These are phyloP conservation scores for Xiphias gladius DNA, from an alignment of 2,113 vertebrate species.

Conservation along the genomic window DNA sequence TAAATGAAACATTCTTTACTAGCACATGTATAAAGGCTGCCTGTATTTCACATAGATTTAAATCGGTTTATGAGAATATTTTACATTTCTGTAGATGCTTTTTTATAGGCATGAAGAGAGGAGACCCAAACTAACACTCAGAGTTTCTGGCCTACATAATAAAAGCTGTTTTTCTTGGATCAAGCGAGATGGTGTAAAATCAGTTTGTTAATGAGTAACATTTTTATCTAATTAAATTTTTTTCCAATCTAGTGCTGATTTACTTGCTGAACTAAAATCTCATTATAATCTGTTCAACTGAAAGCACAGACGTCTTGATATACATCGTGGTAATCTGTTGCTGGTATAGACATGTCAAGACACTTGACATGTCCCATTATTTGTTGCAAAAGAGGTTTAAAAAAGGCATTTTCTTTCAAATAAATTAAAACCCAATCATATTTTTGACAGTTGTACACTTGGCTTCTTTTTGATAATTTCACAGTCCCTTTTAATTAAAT, in stretches of 20 bases:
- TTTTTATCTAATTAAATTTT: constrained; percentile 37
- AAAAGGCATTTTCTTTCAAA: constrained; percentile 1
- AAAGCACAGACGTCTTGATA: constrained; percentile 3
- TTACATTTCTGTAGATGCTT: constrained; percentile 22
- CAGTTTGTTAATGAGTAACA: constrained; percentile 50
- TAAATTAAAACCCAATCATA: constrained; percentile 17
- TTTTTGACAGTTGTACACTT: constrained; percentile 7
- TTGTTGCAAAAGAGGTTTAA: constrained; percentile 20
- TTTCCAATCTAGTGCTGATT: constrained; percentile 22
- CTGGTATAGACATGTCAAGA: constrained; percentile 22
- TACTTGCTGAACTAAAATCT: constrained; percentile 34
- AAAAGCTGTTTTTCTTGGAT: constrained; percentile 15
- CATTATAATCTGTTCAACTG: constrained; percentile 31
- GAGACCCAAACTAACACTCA: not conserved
- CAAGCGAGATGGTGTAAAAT: constrained; percentile 44
- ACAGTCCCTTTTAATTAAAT: constrained; percentile 15
- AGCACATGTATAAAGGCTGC: constrained; percentile 10
- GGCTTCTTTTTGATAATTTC: constrained; percentile 4
- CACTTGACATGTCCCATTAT: constrained; percentile 22
- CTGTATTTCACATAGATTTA: constrained; percentile 38
- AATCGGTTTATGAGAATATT: constrained; percentile 19
- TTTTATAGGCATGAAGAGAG: constrained; percentile 22
- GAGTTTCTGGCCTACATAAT: constrained; percentile 7
- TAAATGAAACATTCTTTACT: constrained; percentile 37
- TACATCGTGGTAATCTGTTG: constrained; percentile 17